These are phyloP conservation scores for Prunella himalayana DNA, from an alignment of 2,113 vertebrate genomes.

Conservation along the genomic window DNA sequence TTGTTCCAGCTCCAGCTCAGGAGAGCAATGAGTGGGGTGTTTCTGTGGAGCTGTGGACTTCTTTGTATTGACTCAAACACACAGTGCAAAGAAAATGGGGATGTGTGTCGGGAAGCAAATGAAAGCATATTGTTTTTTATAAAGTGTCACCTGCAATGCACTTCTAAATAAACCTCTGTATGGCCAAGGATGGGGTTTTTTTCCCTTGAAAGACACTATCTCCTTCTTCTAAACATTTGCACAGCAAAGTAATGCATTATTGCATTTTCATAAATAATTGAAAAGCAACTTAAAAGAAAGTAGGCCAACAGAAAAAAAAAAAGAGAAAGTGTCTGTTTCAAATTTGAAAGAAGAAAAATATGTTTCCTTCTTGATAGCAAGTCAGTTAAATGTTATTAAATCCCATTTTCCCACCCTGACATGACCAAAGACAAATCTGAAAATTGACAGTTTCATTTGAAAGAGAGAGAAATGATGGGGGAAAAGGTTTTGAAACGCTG, in stretches of 20 bases:
- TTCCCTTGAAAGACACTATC: constrained; percentile 53
- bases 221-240: constrained; percentile 64
- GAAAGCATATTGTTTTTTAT: background rate
- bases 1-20: background rate
- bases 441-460: background rate
- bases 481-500: background rate
- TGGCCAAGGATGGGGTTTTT: background rate
- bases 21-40: background rate
- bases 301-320: constrained; percentile 60
- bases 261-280: constrained; percentile 78
- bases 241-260: constrained; percentile 72
- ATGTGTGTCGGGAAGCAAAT: background rate
- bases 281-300: constrained; percentile 75
- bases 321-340: constrained; percentile 47
- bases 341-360: constrained; percentile 61
- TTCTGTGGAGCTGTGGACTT: constrained; percentile 15
- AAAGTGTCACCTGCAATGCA: background rate
- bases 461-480: background rate
- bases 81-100: constrained; percentile 1
- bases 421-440: constrained; percentile 57
- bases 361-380: constrained; percentile 64
- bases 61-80: background rate
- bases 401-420: constrained; percentile 16
- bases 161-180: constrained; percentile 24
- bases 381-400: constrained; percentile 63